Conservation (phyloP, 2,797 vertebrate genomes). For the Pteropus rufus region DNA sequence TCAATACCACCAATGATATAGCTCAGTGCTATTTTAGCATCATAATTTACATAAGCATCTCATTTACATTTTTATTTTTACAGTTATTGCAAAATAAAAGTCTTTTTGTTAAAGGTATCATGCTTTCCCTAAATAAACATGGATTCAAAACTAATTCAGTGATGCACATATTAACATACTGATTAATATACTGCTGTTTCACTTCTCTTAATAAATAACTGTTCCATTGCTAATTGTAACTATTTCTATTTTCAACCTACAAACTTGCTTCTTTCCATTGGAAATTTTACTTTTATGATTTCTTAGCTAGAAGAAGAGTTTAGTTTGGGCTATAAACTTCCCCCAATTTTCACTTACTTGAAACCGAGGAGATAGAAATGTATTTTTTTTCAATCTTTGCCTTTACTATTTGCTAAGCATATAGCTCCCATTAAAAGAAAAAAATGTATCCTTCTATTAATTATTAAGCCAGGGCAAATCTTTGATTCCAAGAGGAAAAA, state of each 20-base stretch:
- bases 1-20: conserved; percentile 25
- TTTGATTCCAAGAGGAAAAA: background rate
- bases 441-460: background rate
- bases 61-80: conserved; percentile 41
- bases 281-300: conserved; percentile 14
- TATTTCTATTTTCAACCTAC: background rate
- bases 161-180: background rate
- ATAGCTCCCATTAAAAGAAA: background rate
- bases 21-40: conserved; percentile 44
- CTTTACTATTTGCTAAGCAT: background rate
- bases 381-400: background rate
- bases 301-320: background rate
- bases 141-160: conserved; percentile 40
- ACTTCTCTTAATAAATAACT: conserved; percentile 41
- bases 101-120: conserved; percentile 10
- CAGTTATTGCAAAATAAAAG: conserved; percentile 38
- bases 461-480: background rate
- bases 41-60: conserved; percentile 33
- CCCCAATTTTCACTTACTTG: background rate
- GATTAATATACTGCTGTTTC: background rate
- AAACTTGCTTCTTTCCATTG: background rate
- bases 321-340: background rate
- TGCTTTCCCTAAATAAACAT: conserved; percentile 36
- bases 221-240: background rate
- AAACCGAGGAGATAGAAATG: background rate